Base-by-base conservation (phyloP, 1,140 invertebrate species). In the Papilio polyxenes region DNA sequence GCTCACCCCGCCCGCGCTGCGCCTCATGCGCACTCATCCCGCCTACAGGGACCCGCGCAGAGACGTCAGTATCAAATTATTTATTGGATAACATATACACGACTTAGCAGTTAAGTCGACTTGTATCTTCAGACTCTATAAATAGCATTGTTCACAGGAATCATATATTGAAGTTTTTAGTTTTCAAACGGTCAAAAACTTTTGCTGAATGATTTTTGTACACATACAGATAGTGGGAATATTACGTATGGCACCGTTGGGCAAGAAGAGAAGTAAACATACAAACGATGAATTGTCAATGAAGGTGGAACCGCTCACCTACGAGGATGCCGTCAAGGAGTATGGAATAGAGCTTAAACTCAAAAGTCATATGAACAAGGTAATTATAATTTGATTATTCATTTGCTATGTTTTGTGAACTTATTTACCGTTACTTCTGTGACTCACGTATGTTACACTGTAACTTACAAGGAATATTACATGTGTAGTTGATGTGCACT, bases 281-380 rank as follows among this genome's bases (percentile, higher is more conserved):
- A 85, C 82, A 15, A 87, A 88, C 15, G 90, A 93, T 53, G 87
- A 91, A 40, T 81, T 92, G 1, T 81, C 86, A 0, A 83, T 91
- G 74, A 88, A 82, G 40, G 31, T 92, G 23, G 93, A 94, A 49
- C 89, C 93, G 31, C n/a, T 85, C 1, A 90, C 87, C 0, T 95
- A 92, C 82, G 86, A 90, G 11, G 90, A 92, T 0, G 87, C 90
- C 0, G 81, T 90, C 1, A 86, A 88, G 72, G 85, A 87, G 40
- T 94, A 94, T 81, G 93, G 93, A 3, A 82, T 95, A 44, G 84
- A 91, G 74, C 86, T 92, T 31, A 88, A 89, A 23, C 69, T 83
- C 4, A 77, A 85, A 37, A 79, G 62, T 10, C 75, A 82, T 17
- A 83, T 85, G 37, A 83, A 87, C 77, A 88, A 84, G 87, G 92